Evolutionary conservation across 2,888 invertebrate genomes (phyloP), one percentile per base, ranked within the genome.

Genomic region (Ophion ellenae): DNA sequence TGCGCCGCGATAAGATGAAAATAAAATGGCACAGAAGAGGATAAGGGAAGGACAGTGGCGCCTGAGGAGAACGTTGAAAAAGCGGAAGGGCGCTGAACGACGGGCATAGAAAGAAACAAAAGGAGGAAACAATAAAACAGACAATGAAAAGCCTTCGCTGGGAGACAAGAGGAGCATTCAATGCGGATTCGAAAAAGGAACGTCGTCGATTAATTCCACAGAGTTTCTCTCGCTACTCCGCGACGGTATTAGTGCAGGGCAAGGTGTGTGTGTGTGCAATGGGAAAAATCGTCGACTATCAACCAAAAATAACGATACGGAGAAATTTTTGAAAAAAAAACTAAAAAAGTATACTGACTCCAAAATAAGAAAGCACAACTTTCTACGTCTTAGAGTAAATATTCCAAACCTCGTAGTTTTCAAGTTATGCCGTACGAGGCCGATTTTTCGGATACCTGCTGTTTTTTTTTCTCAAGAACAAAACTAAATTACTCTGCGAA

Each of bases 171-270:
- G 81, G 69, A 57, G 74, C 67, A 81, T 84, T 81, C 83, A 81
- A 63, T 84, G 69, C 61, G 28, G 24, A 84, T 87, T 84, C 81
- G 84, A 88, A 88, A 82, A 87, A 88, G 84, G 71, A 84, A 61
- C 78, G 64, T 70, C 79, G 86, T 86, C 87, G 87, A 88, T 88
- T 86, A 83, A 85, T 78, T 78, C 69, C 71, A 24, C 71, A 57
- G 61, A 53, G 66, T 28, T 36, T 64, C 17, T 69, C 75, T n/a
- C 24, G 17, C 53, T 53, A 5, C 53, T 53, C 53, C 2, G 14
- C 17, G 17, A 53, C 17, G 53, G 14, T 53, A 53, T 53, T 14
- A 53, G 53, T 14, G 17, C 3, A 53, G 53, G 53, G 1, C 40
- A 59, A 73, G 57, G 32, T 10, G 20, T 57, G 9, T 20, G 11